Base-by-base conservation (phyloP, 2,113 vertebrate species). In the Dipodomys merriami region DNA sequence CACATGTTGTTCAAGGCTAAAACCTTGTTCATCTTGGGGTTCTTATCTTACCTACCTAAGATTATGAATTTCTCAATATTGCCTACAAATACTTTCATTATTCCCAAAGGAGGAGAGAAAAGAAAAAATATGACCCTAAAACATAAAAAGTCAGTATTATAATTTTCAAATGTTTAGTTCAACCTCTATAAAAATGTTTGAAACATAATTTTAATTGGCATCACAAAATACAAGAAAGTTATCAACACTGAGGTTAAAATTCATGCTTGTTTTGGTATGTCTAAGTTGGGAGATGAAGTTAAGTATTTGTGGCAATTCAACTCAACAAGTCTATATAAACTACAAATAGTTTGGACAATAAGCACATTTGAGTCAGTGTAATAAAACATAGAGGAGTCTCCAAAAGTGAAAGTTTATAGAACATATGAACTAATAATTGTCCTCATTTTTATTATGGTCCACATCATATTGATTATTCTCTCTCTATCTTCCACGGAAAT, bases 121-220 rank as follows among this genome's bases (percentile, higher is more conserved):
- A 27, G 19, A 15, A 64, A 35, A 80, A 9, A 44, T 7, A 22
- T 86, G 22, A 69, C 10, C 77, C 25, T 15, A 19, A 73, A 78
- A 77, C 53, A 86, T 29, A 73, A 77, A 89, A 71, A 69, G 53
- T 0, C 23, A 74, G 18, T 76, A n/a, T 88, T 80, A 68, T 77
- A 91, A 80, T 35, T n/a, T 49, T 67, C 27, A 90, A 67, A 16
- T 78, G 12, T 64, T 67, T 93, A 71, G 39, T 74, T 92, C 35
- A 95, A 67, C 16, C 16, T 88, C 71, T 65, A 35, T 22, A n/a
- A 85, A 84, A 95, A 82, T 64, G 18, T 81, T 80, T 72, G 29
- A 87, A 93, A 83, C 44, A 84, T 19, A 82, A 88, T 16, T 35
- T 83, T 83, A 72, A 83, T 84, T 89, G 12, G 33, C 7, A 91